phyloP scores from a whole-genome alignment of 2,113 vertebrate species.

The Perca flavescens region DNA sequence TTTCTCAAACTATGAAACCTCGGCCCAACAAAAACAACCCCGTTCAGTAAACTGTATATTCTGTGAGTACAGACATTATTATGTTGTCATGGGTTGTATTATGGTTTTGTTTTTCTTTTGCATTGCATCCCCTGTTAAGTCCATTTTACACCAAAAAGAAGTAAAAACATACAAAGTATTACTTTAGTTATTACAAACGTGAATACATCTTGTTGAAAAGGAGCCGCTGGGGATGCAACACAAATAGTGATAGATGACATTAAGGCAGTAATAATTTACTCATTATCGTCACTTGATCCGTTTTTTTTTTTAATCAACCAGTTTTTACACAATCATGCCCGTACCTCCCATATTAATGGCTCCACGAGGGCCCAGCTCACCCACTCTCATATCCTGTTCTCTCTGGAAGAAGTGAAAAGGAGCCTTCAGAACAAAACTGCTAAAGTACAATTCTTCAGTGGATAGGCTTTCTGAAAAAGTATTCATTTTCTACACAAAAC shows the following conservation, averaged over 20 bases:
- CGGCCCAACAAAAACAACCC: not conserved
- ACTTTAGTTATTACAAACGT: not conserved
- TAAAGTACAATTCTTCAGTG: slow-evolving; percentile 25
- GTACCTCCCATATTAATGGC: slow-evolving; percentile 99
- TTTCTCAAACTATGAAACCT: slow-evolving; percentile 12
- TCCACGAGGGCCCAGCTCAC: slow-evolving; percentile 98
- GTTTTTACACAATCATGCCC: slow-evolving; percentile 81
- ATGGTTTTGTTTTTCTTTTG: not conserved
- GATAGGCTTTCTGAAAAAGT: not conserved
- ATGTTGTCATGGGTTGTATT: not conserved
- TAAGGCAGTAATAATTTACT: slow-evolving; percentile 67
- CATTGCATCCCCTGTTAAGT: slow-evolving; percentile 24
- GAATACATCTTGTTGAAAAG: not conserved
- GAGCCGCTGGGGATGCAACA: slow-evolving; percentile 31
- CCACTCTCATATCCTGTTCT: slow-evolving; percentile 99
- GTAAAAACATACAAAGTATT: not conserved
- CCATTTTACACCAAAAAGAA: not conserved
- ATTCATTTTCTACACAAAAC: not conserved
- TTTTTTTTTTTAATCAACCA: slow-evolving; percentile 47
- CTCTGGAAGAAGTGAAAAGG: slow-evolving; percentile 97
- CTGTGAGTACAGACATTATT: not conserved
- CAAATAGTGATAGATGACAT: slow-evolving; percentile 54
- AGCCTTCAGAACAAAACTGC: slow-evolving; percentile 62
- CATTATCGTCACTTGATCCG: slow-evolving; percentile 59
- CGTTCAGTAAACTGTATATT: not conserved